These are phyloP conservation scores for Megalops atlanticus DNA, from an alignment of 2,113 vertebrate genomes.

Conservation along the genomic window DNA sequence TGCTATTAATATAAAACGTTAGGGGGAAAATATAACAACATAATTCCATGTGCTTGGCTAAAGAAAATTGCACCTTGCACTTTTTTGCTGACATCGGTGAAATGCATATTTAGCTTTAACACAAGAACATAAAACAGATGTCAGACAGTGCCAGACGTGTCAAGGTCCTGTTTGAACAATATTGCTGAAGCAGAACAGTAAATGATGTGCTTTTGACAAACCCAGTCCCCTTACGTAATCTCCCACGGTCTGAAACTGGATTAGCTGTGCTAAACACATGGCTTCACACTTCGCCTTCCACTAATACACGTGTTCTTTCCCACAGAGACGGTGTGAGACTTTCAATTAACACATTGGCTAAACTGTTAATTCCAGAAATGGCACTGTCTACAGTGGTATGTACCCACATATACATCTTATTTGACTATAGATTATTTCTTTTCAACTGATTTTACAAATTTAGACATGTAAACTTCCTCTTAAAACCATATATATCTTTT, in stretches of 20 bases:
- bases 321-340: constrained; percentile 16
- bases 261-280: constrained; percentile 24
- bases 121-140: constrained; percentile 22
- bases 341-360: constrained; percentile 34
- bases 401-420: neutral
- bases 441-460: neutral
- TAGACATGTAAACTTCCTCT: neutral
- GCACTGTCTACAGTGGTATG: neutral
- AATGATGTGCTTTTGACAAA: constrained; percentile 15
- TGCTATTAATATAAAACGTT: constrained; percentile 26
- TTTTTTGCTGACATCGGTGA: constrained; percentile 24
- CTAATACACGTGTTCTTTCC: constrained; percentile 35
- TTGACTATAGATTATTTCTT: neutral
- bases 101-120: constrained; percentile 29
- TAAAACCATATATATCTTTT: neutral
- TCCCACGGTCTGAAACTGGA: constrained; percentile 27
- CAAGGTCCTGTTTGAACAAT: constrained; percentile 20
- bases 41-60: constrained; percentile 2
- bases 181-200: neutral
- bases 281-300: constrained; percentile 16
- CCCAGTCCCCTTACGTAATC: neutral
- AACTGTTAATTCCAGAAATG: constrained; percentile 16
- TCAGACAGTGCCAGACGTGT: constrained; percentile 16
- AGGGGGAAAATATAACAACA: constrained; percentile 20
- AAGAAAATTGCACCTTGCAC: constrained; percentile 9